Evolutionary conservation across 2,888 invertebrate species (phyloP), one percentile per base, ranked within the genome.

Genomic region (Drosophila koepferae): DNA sequence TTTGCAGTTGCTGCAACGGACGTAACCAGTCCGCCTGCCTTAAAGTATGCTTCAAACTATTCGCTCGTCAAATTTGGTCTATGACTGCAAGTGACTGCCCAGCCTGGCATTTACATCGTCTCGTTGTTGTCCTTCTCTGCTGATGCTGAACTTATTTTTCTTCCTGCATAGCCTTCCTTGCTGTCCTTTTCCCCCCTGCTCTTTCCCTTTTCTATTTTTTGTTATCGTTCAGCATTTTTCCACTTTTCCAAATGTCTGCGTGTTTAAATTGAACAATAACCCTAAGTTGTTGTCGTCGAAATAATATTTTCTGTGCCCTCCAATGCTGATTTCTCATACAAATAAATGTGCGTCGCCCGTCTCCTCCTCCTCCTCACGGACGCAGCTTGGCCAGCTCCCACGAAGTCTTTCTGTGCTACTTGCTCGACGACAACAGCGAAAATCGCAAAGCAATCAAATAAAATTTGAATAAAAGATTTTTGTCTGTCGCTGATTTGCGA

Each of bases 371-470:
- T 44, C 49, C 63, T 12, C 55, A 48, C 41, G 60, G 58, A 36
- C 20, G 66, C 44, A 10, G 9, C 58, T 18, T 20, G 38, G 31
- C 31, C 16, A 12, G 31, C 12, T 9, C 18, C 63, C 54, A 53
- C 44, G 43, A 49, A 58, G 46, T 66, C 68, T 54, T 63, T 68
- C 38, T 63, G n/a, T 53, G 70, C 60, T 67, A 64, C 64, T 69
- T 59, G 28, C 48, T 36, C 77, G 74, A 71, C 77, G 78, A 71
- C 77, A 80, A 82, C 81, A 63, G 80, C 70, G 83, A 88, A 86
- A 84, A 87, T 90, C 86, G 91, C 86, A 90, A 90, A 88, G 90
- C 90, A 90, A 90, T 90, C 90, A 91, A 91, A 90, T 90, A 90
- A 91, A 88, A 89, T 91, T 87, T 90, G 89, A 86, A 91, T 91